phyloP scores from a whole-genome alignment of 2,888 invertebrate species.

The Perizoma flavofasciatum region DNA sequence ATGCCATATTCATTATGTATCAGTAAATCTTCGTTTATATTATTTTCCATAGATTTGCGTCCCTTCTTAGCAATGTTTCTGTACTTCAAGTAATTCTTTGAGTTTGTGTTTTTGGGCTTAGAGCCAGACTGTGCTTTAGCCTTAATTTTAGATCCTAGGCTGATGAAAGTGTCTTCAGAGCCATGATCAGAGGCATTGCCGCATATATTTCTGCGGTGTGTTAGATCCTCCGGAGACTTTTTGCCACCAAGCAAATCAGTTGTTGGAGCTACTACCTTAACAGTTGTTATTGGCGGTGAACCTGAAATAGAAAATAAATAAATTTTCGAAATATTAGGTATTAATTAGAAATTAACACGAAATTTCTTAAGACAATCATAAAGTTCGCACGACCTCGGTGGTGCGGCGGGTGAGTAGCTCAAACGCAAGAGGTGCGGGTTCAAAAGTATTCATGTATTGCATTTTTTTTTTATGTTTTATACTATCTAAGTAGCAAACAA shows the following conservation, averaged over 20 bases:
- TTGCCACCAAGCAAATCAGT: conserved; percentile 60
- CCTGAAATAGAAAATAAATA: conserved; percentile 46
- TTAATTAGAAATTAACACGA: too few species aligned
- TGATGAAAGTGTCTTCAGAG: conserved; percentile 78
- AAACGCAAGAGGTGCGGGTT: too few species aligned
- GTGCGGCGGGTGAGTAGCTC: too few species aligned
- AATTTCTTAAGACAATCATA: too few species aligned
- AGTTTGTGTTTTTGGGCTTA: conserved; percentile 59
- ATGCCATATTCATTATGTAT: conserved; percentile 61
- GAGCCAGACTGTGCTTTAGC: conserved; percentile 72
- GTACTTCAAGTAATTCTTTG: conserved; percentile 66
- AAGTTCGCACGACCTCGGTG: too few species aligned
- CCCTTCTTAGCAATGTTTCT: conserved; percentile 64
- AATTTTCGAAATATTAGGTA: too few species aligned
- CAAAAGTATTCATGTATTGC: too few species aligned
- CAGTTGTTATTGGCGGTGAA: conserved; percentile 54
- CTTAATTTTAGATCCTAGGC: conserved; percentile 79
- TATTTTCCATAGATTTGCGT: conserved; percentile 59
- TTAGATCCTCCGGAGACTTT: conserved; percentile 46
- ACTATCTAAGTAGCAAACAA: too few species aligned
- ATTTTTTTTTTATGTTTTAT: too few species aligned
- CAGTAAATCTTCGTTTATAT: conserved; percentile 45
- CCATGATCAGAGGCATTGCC: conserved; percentile 78
- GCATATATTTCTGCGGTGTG: conserved; percentile 54
- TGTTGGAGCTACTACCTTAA: conserved; percentile 72